Evolutionary conservation across 2,113 vertebrate genomes (phyloP).

Genomic region (Arenaria interpres): DNA sequence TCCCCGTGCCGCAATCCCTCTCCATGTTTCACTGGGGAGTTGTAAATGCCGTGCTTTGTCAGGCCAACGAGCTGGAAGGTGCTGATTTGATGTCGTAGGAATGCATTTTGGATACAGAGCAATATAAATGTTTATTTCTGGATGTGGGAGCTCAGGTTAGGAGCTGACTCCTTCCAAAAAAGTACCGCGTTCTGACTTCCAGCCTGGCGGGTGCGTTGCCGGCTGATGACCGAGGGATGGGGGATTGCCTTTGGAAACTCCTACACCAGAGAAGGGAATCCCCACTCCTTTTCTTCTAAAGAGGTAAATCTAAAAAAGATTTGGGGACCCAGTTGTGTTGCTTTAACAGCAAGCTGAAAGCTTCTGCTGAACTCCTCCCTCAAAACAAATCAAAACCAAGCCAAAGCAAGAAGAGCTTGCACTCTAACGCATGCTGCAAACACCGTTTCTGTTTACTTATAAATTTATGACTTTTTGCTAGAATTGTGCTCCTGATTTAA

Average conservation of each 20-base stretch:
- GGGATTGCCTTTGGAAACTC: conserved; percentile 41
- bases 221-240: not conserved
- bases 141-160: not conserved
- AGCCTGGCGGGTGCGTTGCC: not conserved
- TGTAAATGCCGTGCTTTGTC: not conserved
- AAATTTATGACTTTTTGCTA: not conserved
- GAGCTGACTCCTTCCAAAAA: not conserved
- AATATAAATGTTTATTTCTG: conserved; percentile 2
- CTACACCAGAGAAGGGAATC: not conserved
- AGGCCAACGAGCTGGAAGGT: not conserved
- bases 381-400: not conserved
- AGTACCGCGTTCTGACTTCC: not conserved
- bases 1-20: rapidly evolving
- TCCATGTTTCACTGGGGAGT: not conserved
- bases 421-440: not conserved
- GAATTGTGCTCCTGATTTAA: not conserved
- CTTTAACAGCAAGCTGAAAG: not conserved
- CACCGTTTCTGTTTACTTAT: rapidly evolving
- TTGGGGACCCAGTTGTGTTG: not conserved
- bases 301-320: not conserved
- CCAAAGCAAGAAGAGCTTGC: not conserved
- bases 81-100: not conserved
- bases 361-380: not conserved
- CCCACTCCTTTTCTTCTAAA: not conserved
- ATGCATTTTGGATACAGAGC: not conserved